Evolutionary conservation across 2,113 vertebrate genomes (phyloP), one percentile per base, ranked within the genome.

Genomic region (Lepus timidus): DNA sequence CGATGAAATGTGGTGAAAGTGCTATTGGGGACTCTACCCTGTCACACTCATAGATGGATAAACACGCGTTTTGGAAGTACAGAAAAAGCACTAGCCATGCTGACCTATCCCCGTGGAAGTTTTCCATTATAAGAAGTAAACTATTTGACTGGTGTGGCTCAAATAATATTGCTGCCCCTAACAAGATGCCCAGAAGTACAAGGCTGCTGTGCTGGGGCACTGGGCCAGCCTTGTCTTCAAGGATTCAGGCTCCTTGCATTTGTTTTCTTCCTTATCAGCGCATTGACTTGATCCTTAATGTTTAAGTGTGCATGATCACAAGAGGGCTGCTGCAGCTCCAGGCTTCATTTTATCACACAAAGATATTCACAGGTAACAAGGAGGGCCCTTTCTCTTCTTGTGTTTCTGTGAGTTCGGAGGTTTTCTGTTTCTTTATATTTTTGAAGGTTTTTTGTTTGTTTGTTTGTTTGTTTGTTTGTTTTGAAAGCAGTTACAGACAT

Each of bases 91-190:
- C 9, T 3, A 22, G 19, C 49, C 19, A 9, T 20, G 9, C 27
- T 39, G 20, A n/a, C 14, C 7, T 64, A 65, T 64, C 23, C 19
- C 6, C 49, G 31, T 85, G 9, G 22, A 75, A n/a, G 8, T 36
- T 95, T 91, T 88, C 12, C 80, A 71, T 14, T 17, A 25, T 13
- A 36, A 58, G 70, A 89, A 71, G 76, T 8, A 88, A 83, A 79
- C 67, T 70, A 4, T 29, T 29, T 71, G 12, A n/a, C 55, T 80
- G 55, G 79, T 29, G 65, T 27, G 31, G 68, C 14, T 51, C 22
- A 22, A 31, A 64, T 14, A 25, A n/a, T 61, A 70, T 39, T 88
- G 58, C 58, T 52, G 64, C 52, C 65, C 25, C 22, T 8, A 51
- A 33, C 7, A 70, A n/a, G 39, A 75, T 80, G 22, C 22, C 52